phyloP scores from a whole-genome alignment of 2,113 vertebrate species.

The Prolemur simus region DNA sequence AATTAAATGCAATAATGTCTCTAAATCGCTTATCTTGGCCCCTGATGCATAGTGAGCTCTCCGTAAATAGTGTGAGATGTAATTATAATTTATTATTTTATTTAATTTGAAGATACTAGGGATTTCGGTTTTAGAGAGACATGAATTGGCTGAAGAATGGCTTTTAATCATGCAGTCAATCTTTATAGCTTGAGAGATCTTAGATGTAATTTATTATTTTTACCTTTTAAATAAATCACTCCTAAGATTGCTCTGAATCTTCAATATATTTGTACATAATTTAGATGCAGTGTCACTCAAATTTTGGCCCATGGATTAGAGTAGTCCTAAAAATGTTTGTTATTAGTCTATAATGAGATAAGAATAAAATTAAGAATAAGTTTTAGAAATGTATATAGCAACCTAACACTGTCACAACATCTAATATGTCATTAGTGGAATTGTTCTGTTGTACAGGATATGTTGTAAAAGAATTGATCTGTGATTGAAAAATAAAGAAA shows the following conservation, averaged over 20 bases:
- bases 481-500: neutral
- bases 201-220: neutral
- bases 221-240: neutral
- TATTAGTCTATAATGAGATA: neutral
- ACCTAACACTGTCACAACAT: neutral
- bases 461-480: neutral
- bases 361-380: neutral
- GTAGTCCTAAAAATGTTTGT: neutral
- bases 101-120: neutral
- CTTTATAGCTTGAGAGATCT: neutral
- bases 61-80: neutral
- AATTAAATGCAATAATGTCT: constrained; percentile 24
- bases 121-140: neutral
- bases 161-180: neutral
- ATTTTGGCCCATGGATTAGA: neutral
- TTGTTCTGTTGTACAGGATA: neutral
- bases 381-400: neutral
- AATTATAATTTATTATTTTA: constrained; percentile 37
- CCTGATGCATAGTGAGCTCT: neutral
- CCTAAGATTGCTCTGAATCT: neutral
- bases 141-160: neutral
- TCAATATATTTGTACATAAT: neutral
- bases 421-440: neutral
- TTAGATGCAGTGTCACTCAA: neutral
- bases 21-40: neutral